Base-by-base conservation (phyloP, 2,113 vertebrate species). In the Zingel zingel region DNA sequence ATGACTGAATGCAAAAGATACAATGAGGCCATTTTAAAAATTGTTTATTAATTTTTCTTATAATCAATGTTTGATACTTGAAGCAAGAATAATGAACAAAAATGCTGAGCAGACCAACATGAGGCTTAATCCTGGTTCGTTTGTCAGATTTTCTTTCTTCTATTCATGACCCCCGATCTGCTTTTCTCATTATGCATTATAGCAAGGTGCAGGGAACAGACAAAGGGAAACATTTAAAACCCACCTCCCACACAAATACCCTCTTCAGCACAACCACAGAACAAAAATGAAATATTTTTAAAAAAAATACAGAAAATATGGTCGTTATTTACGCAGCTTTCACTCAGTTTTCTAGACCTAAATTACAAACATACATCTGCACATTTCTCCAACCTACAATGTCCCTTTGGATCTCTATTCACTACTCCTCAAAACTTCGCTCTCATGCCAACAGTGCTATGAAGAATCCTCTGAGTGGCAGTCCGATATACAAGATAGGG, bases 21-120 rank as follows among this genome's bases (percentile, higher is more conserved):
- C 59, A 73, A 45, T 3, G 1, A 69, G 8, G 0, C 61, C 77
- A 86, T 90, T 90, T 93, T 89, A 93, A 93, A 91, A 92, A 91
- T 66, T 94, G 86, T 94, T 93, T 94, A 94, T 94, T 94, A 86
- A 85, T 91, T 94, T 92, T 92, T 90, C 87, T 94, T 89, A 91
- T 94, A 93, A 92, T 94, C 92, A 93, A 91, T 86, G 90, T 92
- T 93, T 92, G 90, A 94, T 93, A 93, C 82, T 92, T 93, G 88
- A 94, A 95, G 92, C 93, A 94, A 91, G 88, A 92, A 92, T 90
- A 93, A 88, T 86, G 83, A 93, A 93, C 80, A 91, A 88, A 93
- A 88, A 87, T 83, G 90, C 80, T 74, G 88, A 87, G 89, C 88
- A 89, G 79, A 90, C 86, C 70, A 83, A 85, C 82, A 59, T 25